These are phyloP conservation scores for Atherinomorus stipes DNA, from an alignment of 2,113 vertebrate species.

Conservation along the genomic window DNA sequence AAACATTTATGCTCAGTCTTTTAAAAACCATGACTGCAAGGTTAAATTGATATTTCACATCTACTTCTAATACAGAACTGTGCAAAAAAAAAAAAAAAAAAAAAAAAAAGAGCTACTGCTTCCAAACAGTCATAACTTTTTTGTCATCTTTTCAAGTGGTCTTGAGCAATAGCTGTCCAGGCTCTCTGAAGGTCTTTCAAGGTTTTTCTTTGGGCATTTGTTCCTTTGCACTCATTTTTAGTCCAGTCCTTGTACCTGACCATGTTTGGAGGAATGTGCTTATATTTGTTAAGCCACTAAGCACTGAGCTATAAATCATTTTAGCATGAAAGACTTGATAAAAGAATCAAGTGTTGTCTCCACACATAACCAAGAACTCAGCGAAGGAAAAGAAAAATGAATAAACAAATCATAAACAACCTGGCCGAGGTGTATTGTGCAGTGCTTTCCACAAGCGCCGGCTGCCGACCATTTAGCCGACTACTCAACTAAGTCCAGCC, in stretches of 20 bases:
- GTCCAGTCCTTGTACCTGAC: neutral
- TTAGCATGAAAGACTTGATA: neutral
- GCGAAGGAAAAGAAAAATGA: too few species aligned
- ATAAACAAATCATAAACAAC: too few species aligned
- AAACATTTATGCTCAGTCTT: too few species aligned
- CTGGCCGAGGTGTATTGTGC: too few species aligned
- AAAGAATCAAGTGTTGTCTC: neutral
- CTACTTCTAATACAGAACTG: too few species aligned
- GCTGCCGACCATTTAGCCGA: too few species aligned
- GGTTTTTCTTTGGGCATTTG: neutral
- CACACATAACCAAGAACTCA: neutral
- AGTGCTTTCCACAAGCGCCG: too few species aligned
- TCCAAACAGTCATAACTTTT: neutral
- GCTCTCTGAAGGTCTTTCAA: neutral
- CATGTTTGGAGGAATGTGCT: neutral
- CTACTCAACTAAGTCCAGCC: too few species aligned
- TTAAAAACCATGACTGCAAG: too few species aligned
- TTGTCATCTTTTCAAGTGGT: neutral
- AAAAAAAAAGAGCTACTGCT: neutral
- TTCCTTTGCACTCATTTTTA: neutral
- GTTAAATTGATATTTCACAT: too few species aligned
- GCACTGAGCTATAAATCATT: neutral
- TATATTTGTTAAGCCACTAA: neutral
- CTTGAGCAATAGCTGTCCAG: neutral
- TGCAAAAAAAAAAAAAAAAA: too few species aligned